Conservation (phyloP, 2,888 invertebrate genomes). For the Antitype chi region DNA sequence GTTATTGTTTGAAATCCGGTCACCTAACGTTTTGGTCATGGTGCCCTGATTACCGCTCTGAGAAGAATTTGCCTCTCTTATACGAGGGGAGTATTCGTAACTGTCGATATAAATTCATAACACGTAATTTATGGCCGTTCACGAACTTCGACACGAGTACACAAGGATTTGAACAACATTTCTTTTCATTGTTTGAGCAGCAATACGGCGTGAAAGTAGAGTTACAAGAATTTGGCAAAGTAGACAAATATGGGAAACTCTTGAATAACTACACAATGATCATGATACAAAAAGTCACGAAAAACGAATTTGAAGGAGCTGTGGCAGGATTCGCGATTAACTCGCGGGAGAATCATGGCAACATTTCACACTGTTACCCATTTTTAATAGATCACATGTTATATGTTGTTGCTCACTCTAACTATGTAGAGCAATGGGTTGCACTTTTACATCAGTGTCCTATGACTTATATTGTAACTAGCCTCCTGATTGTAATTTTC, state of each 20-base stretch:
- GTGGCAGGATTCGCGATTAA: slow-evolving; percentile 37
- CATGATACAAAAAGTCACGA: slow-evolving; percentile 63
- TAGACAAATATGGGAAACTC: slow-evolving; percentile 67
- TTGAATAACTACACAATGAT: slow-evolving; percentile 54
- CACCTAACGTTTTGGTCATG: slow-evolving; percentile 43
- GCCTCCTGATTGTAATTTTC: slow-evolving; percentile 58
- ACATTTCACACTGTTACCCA: slow-evolving; percentile 62
- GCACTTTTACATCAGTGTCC: slow-evolving; percentile 43
- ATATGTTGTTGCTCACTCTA: slow-evolving; percentile 53
- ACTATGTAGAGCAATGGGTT: slow-evolving; percentile 55
- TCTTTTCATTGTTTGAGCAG: slow-evolving; percentile 64
- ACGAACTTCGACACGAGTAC: slow-evolving; percentile 59
- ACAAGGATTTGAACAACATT: slow-evolving; percentile 64
- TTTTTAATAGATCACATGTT: slow-evolving; percentile 51
- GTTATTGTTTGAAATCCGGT: slow-evolving; percentile 54
- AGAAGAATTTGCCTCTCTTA: slow-evolving; percentile 9
- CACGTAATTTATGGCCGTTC: slow-evolving; percentile 69
- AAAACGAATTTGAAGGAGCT: slow-evolving; percentile 68
- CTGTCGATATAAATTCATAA: slow-evolving; percentile 66
- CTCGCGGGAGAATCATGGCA: not conserved
- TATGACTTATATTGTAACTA: slow-evolving; percentile 19
- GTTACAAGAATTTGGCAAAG: slow-evolving; percentile 57
- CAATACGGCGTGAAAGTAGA: slow-evolving; percentile 61
- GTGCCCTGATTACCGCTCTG: slow-evolving; percentile 39
- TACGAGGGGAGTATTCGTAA: slow-evolving; percentile 30